Conservation (phyloP, 2,113 vertebrate species). For the zebrafish (Danio rerio) region GRCz12tu NC_133200.1:25825001-25825500, state of each 20-base stretch:
- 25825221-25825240: not conserved
- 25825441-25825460: not conserved
- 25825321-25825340: too few relatives aligned
- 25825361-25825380: too few relatives aligned
- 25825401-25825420: too few relatives aligned
- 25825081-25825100: slow-evolving; percentile 84
- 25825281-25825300: too few relatives aligned
- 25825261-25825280: too few relatives aligned
- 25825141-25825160: slow-evolving; percentile 67
- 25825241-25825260: too few relatives aligned
- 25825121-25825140: slow-evolving; percentile 81
- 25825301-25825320: too few relatives aligned
- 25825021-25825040: slow-evolving; percentile 67
- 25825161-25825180: slow-evolving; percentile 61
- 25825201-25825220: slow-evolving; percentile 66
- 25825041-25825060: slow-evolving; percentile 56
- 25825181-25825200: slow-evolving; percentile 78
- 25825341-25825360: too few relatives aligned
- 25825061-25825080: slow-evolving; percentile 67
- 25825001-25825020: slow-evolving; percentile 54
- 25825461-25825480: slow-evolving; percentile 20
- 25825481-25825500: not conserved
- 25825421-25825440: too few relatives aligned
- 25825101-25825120: slow-evolving; percentile 88
- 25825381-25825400: too few relatives aligned